phyloP scores from a whole-genome alignment of 2,797 vertebrate genomes.

The Lagothrix lagotricha region DNA sequence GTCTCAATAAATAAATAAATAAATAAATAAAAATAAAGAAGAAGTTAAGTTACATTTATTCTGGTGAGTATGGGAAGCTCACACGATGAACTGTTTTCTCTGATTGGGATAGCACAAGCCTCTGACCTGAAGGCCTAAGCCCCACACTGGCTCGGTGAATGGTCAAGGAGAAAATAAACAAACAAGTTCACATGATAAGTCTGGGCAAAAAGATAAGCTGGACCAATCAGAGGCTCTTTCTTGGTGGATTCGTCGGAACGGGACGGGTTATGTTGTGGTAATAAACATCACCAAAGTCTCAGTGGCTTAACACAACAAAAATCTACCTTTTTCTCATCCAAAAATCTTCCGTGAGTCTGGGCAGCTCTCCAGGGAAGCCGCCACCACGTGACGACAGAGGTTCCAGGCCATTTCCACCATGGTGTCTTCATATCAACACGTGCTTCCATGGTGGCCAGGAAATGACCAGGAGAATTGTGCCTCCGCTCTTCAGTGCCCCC shows the following conservation, averaged over 20 bases:
- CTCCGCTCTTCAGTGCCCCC: no score
- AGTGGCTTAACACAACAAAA: background rate
- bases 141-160: background rate
- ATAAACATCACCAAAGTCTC: background rate
- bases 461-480: background rate
- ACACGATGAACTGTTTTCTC: background rate
- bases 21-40: background rate
- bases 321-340: background rate
- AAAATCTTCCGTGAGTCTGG: background rate
- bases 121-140: background rate
- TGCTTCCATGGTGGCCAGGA: background rate
- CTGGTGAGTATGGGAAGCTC: background rate
- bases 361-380: background rate
- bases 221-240: background rate
- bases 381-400: background rate
- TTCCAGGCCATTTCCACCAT: background rate
- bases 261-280: background rate
- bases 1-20: no score
- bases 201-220: background rate
- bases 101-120: background rate
- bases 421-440: background rate
- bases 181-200: background rate
- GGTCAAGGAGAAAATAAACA: background rate
- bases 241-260: background rate
- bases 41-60: background rate